Conservation (phyloP, 1,140 invertebrate genomes). For the fruit fly (Drosophila melanogaster) region DNA sequence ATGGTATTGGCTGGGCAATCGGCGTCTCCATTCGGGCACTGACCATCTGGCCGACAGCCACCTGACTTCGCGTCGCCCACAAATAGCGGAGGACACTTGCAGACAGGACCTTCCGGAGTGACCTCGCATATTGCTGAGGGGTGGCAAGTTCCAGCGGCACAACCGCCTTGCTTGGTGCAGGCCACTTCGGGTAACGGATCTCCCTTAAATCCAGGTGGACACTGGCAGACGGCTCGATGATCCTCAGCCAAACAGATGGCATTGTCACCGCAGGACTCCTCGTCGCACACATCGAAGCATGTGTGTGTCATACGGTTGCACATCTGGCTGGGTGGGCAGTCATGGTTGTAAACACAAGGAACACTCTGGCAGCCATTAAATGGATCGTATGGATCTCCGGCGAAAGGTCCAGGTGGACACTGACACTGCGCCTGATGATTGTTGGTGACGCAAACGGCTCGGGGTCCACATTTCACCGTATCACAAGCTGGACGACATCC, state of each 20-base stretch:
- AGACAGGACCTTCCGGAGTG: conserved; percentile 87
- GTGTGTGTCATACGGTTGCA: conserved; percentile 93
- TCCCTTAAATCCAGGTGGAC: conserved; percentile 91
- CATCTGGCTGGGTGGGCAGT: conserved; percentile 91
- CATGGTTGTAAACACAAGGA: conserved; percentile 93
- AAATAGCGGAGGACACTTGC: conserved; percentile 90
- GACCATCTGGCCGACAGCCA: conserved; percentile 91
- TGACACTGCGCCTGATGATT: conserved; percentile 95
- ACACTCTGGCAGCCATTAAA: conserved; percentile 90
- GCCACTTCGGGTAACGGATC: conserved; percentile 93
- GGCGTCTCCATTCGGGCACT: conserved; percentile 88
- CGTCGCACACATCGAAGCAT: conserved; percentile 92
- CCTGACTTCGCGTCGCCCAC: conserved; percentile 89
- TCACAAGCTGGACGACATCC: conserved; percentile 92
- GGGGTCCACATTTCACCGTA: conserved; percentile 91
- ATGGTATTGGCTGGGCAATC: conserved; percentile 91
- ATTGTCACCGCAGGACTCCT: conserved; percentile 93
- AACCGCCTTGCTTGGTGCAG: conserved; percentile 89
- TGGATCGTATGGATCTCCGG: conserved; percentile 92
- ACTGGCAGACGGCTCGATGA: conserved; percentile 92
- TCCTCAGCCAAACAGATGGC: conserved; percentile 94
- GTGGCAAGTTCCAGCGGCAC: conserved; percentile 92
- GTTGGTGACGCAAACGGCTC: conserved; percentile 93
- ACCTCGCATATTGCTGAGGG: conserved; percentile 91
- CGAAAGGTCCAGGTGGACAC: conserved; percentile 92